Percentiles rank a stretch among this genome's conserved stretches.
Conservation (phyloP, 2,113 vertebrate species). For the Psephotus haematonotus region DNA sequence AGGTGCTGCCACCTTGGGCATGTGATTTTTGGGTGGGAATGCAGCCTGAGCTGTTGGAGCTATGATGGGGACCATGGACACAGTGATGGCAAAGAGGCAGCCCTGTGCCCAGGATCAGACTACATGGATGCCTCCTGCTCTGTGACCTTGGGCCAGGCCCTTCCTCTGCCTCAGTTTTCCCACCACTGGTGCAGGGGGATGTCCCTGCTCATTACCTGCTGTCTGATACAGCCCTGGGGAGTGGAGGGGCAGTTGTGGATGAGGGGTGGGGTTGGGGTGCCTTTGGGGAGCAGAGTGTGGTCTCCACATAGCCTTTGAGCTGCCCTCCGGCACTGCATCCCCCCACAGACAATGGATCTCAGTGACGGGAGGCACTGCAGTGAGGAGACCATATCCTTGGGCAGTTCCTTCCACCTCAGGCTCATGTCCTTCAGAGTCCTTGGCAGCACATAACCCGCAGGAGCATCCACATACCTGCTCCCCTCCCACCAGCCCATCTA, state of each 20-base stretch:
- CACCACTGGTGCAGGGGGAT: neutral
- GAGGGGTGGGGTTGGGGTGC: neutral
- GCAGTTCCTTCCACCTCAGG: neutral
- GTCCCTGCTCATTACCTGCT: neutral
- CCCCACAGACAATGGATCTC: neutral
- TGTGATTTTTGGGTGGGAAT: neutral
- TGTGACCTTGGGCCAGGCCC: conserved; percentile 19
- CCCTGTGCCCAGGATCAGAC: neutral
- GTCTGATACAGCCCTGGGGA: neutral
- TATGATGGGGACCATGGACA: neutral
- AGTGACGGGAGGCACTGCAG: neutral
- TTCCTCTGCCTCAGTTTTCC: neutral
- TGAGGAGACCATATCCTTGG: neutral
- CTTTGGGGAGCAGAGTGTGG: neutral
- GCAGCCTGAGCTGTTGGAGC: neutral
- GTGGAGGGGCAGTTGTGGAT: neutral
- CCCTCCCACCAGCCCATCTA: neutral
- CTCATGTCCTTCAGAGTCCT: conserved; percentile 36
- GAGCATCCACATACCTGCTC: neutral
- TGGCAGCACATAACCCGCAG: neutral
- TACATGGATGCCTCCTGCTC: neutral
- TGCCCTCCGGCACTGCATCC: rapidly evolving
- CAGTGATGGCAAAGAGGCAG: neutral
- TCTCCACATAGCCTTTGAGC: neutral
- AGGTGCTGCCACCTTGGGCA: rapidly evolving